A percentile compares a stretch with the other conserved stretches of the same genome.
Evolutionary conservation across 2,113 vertebrate species (phyloP).

Genomic region (Chinchilla lanigera): DNA sequence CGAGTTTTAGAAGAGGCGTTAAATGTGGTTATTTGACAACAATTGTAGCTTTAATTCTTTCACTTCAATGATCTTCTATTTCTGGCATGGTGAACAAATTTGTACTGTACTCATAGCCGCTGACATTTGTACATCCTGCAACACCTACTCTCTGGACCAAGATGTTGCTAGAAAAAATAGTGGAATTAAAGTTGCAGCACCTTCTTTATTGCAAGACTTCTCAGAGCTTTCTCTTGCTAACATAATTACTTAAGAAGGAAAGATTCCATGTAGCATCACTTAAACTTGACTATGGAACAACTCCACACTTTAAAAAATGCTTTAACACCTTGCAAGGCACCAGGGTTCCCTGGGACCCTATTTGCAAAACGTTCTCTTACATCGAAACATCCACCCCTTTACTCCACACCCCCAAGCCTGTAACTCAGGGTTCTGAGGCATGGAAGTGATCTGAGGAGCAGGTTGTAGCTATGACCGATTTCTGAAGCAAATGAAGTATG

Average conservation of each 20-base stretch:
- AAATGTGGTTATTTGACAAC: not conserved
- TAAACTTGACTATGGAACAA: not conserved
- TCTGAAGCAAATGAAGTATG: not conserved
- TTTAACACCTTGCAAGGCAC: conserved; percentile 1
- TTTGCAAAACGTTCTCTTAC: not conserved
- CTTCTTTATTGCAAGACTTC: not conserved
- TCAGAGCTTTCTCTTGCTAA: conserved; percentile 7
- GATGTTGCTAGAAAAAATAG: not conserved
- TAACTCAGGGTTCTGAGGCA: not conserved
- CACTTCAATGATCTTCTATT: not conserved
- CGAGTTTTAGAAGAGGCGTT: conserved; percentile 12
- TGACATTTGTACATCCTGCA: not conserved
- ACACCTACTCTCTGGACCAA: not conserved
- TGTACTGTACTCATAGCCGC: not conserved
- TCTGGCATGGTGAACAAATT: not conserved
- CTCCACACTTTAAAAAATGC: not conserved
- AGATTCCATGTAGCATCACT: not conserved
- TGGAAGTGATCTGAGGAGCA: not conserved
- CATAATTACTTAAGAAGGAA: not conserved
- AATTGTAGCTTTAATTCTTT: not conserved
- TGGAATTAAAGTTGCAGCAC: not conserved
- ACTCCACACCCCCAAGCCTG: not conserved
- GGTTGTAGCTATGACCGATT: not conserved
- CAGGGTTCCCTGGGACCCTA: not conserved
- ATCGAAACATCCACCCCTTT: not conserved